These are phyloP conservation scores for Stenurella melanura DNA, from an alignment of 2,888 invertebrate genomes.

Conservation along the genomic window DNA sequence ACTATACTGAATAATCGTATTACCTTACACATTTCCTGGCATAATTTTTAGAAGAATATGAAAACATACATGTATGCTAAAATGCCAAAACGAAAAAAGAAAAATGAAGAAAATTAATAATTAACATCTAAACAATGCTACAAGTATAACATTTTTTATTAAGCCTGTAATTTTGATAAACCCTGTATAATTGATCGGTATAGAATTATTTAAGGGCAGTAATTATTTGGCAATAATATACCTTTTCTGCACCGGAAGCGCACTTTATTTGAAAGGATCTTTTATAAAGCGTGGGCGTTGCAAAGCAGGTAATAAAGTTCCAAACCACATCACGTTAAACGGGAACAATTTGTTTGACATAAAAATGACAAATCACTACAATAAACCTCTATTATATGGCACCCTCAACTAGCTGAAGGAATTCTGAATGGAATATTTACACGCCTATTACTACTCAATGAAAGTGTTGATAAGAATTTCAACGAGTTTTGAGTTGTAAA, in stretches of 20 bases:
- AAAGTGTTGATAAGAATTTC: constrained; percentile 54
- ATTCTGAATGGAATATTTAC: constrained; percentile 64
- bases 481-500: constrained; percentile 49
- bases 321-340: constrained; percentile 46
- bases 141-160: too few species aligned
- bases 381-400: constrained; percentile 55
- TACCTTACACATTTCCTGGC: too few species aligned
- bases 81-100: too few species aligned
- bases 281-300: constrained; percentile 49
- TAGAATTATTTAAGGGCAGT: constrained; percentile 1
- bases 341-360: constrained; percentile 66
- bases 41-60: too few species aligned
- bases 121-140: too few species aligned
- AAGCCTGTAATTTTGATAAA: too few species aligned
- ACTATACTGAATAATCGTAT: too few species aligned
- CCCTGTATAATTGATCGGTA: too few species aligned
- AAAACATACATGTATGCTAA: too few species aligned
- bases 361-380: constrained; percentile 65
- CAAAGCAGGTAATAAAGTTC: constrained; percentile 54
- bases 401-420: constrained; percentile 55
- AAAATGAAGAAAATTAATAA: too few species aligned
- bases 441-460: constrained; percentile 55
- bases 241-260: constrained; percentile 47
- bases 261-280: constrained; percentile 48
- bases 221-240: constrained; percentile 41